A percentile compares a stretch with the other conserved stretches of the same genome.
phyloP scores from a whole-genome alignment of 2,888 invertebrate genomes.

The Drosophila buzzatii region DNA sequence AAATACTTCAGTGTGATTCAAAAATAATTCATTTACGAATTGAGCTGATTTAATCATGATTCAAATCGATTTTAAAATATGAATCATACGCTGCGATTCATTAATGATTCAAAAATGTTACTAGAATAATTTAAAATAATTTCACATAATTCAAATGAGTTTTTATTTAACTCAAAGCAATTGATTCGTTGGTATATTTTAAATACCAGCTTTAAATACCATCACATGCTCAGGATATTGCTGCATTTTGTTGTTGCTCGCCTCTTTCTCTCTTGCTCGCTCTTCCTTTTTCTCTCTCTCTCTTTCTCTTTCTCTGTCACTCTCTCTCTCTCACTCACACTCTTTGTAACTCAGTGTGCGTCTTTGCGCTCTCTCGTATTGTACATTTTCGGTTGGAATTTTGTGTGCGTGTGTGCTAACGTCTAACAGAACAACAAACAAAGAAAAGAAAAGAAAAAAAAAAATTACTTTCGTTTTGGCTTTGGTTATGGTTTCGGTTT shows the following conservation, averaged over 20 bases:
- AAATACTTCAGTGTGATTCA: neutral
- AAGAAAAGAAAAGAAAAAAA: slow-evolving; percentile 17
- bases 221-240: too few relatives aligned
- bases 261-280: slow-evolving; percentile 1
- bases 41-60: neutral
- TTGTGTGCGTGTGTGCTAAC: slow-evolving; percentile 86
- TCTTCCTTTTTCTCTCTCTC: slow-evolving; percentile 10
- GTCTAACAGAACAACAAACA: slow-evolving; percentile 58
- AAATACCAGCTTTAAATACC: too few relatives aligned
- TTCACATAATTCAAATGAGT: neutral
- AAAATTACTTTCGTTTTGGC: slow-evolving; percentile 48
- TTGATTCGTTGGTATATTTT: neutral
- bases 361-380: slow-evolving; percentile 65
- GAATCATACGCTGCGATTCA: neutral
- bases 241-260: slow-evolving; percentile 21
- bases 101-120: neutral
- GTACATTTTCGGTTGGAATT: slow-evolving; percentile 76
- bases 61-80: neutral
- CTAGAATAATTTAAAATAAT: too few relatives aligned
- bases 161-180: too few relatives aligned
- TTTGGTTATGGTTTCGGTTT: slow-evolving; percentile 58
- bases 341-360: neutral
- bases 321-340: slow-evolving; percentile 28
- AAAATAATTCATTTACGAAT: neutral
- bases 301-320: slow-evolving; percentile 43